These are phyloP conservation scores for Lepus europaeus DNA, from an alignment of 2,113 vertebrate genomes.

Conservation along the genomic window DNA sequence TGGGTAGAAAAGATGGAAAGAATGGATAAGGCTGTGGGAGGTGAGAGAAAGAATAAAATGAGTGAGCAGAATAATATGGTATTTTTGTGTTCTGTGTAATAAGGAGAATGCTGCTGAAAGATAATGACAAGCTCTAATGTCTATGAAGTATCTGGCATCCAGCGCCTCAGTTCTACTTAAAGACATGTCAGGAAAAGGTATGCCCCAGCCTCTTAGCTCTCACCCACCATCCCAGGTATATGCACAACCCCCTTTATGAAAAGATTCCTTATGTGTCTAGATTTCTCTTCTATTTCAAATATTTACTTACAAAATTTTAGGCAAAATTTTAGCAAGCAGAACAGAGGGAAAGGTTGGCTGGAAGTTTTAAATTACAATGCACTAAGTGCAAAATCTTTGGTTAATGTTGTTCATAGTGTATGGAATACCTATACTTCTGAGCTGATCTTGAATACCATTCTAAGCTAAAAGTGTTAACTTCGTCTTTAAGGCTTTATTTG, in stretches of 20 bases:
- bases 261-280: background rate
- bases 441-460: background rate
- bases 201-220: background rate
- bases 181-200: background rate
- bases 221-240: background rate
- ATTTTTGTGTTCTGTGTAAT: background rate
- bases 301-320: slow-evolving; percentile 36
- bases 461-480: slow-evolving; percentile 56
- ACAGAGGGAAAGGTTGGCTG: background rate
- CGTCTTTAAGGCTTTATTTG: slow-evolving; percentile 42
- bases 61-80: background rate
- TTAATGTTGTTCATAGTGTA: background rate
- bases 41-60: background rate
- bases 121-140: background rate
- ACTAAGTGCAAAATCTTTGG: background rate
- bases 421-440: background rate
- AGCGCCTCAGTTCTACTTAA: background rate
- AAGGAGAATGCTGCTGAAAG: background rate
- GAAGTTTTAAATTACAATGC: background rate
- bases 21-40: background rate
- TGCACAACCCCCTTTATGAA: background rate
- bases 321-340: slow-evolving; percentile 22
- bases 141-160: background rate
- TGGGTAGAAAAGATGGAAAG: background rate
- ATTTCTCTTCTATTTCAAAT: slow-evolving; percentile 16